These are phyloP conservation scores for Leptinotarsa peninsularis DNA, from an alignment of 2,888 invertebrate genomes.

Conservation along the genomic window DNA sequence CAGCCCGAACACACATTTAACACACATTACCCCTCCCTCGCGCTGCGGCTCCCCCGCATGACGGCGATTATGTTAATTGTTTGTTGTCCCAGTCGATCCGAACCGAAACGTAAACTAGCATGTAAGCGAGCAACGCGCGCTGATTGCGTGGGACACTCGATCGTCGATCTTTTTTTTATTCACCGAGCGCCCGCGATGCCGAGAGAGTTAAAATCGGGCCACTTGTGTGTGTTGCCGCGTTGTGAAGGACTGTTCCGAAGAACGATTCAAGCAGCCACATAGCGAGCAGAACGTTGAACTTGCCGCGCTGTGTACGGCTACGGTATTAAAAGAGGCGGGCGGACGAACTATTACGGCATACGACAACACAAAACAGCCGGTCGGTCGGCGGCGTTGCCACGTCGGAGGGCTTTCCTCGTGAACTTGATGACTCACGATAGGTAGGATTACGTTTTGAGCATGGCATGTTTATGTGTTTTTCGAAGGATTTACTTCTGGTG, in stretches of 20 bases:
- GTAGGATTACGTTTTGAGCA: conserved; percentile 20
- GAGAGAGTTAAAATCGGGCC: conserved; percentile 56
- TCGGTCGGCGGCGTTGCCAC: conserved; percentile 46
- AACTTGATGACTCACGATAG: conserved; percentile 27
- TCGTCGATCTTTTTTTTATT: conserved; percentile 25
- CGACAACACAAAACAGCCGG: conserved; percentile 50
- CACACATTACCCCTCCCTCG: conserved; percentile 27
- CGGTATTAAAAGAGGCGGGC: conserved; percentile 44
- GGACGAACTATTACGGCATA: conserved; percentile 50
- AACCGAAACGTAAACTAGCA: conserved; percentile 41
- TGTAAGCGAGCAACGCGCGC: conserved; percentile 46
- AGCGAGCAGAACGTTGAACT: conserved; percentile 62
- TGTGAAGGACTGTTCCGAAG: conserved; percentile 52
- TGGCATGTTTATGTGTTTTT: conserved; percentile 6
- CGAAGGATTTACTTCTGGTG: not conserved
- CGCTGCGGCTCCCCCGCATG: conserved; percentile 31
- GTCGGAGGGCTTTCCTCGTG: conserved; percentile 34
- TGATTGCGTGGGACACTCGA: conserved; percentile 48
- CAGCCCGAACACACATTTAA: conserved; percentile 30
- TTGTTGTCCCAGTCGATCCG: conserved; percentile 45
- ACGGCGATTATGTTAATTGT: conserved; percentile 45
- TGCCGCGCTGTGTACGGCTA: conserved; percentile 43
- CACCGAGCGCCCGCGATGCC: conserved; percentile 37
- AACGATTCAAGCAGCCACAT: conserved; percentile 61
- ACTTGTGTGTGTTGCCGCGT: conserved; percentile 48